Base-by-base conservation (phyloP, 1,140 invertebrate genomes). In the Hermetia illucens region DNA sequence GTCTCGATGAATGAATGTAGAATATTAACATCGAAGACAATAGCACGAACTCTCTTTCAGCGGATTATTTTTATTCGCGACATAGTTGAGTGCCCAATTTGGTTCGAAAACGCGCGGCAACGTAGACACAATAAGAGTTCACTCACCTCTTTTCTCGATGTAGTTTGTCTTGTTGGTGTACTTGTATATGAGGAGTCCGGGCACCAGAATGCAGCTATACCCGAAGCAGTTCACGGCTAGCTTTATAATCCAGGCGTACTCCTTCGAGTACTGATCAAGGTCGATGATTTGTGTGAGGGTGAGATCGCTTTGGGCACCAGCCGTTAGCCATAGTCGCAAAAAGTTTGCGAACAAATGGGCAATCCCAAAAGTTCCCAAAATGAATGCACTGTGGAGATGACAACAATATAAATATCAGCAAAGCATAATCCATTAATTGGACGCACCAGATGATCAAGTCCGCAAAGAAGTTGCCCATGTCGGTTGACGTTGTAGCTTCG, bases 201-300 rank as follows among this genome's bases (percentile, higher is more conserved):
- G 91, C 35, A 94, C 58, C 56, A 94, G 72, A 42, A 95, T 70
- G 19, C 85, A 87, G 3, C 75, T 74, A 65, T 96, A 96, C n/a
- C 89, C 87, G 22, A 88, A 67, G 30, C 89, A 65, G 61, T 94
- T 96, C 13, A 84, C 56, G 61, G 74, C 52, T 25, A 85, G 66
- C 44, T 79, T 70, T 43, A 89, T 66, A 5, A 88, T 49, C 88
- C 88, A 93, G 49, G 65, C 75, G 46, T 81, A 74, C 34, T 69
- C 61, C 34, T 47, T 51, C 8, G 48, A 44, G 15, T 58, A 55
- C 2, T 51, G 34, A n/a, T n/a, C n/a, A n/a, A n/a, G n/a, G 20
- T 61, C 57, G 4, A 60, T 46, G 4, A 61, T 32, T 22, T 61
- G 58, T 1, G 57, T 55, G 0, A 61, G 36, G 6, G 57, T 61